Percentiles rank a stretch among this genome's conserved stretches.
Evolutionary conservation across 2,113 vertebrate genomes (phyloP).

Genomic region (Gavialis gangeticus): DNA sequence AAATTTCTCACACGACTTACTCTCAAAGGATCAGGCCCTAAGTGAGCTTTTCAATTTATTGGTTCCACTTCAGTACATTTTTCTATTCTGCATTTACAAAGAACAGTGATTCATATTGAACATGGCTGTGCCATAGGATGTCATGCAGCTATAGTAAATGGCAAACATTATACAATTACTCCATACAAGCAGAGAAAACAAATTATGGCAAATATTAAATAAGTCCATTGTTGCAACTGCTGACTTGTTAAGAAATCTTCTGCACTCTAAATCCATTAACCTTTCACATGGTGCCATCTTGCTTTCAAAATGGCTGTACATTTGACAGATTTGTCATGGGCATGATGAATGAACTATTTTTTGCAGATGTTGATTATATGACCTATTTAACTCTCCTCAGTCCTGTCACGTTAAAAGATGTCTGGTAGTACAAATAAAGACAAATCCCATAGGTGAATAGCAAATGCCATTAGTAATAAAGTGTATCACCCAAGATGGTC

Average conservation of each 20-base stretch:
- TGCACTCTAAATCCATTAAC: conserved; percentile 77
- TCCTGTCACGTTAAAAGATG: conserved; percentile 59
- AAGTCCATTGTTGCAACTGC: conserved; percentile 53
- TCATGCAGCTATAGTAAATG: conserved; percentile 48
- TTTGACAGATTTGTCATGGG: conserved; percentile 68
- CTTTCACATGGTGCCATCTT: conserved; percentile 63
- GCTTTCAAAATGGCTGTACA: conserved; percentile 46
- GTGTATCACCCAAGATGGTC: not conserved
- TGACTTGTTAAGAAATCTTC: conserved; percentile 56
- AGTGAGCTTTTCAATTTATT: conserved; percentile 61
- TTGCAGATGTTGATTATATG: conserved; percentile 70
- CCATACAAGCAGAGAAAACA: conserved; percentile 43
- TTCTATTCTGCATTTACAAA: conserved; percentile 36
- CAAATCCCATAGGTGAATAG: conserved; percentile 21
- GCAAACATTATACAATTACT: conserved; percentile 73
- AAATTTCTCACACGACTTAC: not conserved
- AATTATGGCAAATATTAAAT: conserved; percentile 74
- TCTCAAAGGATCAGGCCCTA: conserved; percentile 28
- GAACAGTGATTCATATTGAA: conserved; percentile 46
- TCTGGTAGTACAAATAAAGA: conserved; percentile 55
- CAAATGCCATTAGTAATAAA: conserved; percentile 1
- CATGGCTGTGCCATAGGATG: conserved; percentile 12
- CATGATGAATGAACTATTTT: conserved; percentile 77
- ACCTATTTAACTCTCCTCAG: conserved; percentile 52
- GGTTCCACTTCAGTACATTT: conserved; percentile 30